A percentile compares a stretch with the other conserved stretches of the same genome.
phyloP scores from a whole-genome alignment of 2,888 invertebrate genomes.

The Eupithecia subumbrata region DNA sequence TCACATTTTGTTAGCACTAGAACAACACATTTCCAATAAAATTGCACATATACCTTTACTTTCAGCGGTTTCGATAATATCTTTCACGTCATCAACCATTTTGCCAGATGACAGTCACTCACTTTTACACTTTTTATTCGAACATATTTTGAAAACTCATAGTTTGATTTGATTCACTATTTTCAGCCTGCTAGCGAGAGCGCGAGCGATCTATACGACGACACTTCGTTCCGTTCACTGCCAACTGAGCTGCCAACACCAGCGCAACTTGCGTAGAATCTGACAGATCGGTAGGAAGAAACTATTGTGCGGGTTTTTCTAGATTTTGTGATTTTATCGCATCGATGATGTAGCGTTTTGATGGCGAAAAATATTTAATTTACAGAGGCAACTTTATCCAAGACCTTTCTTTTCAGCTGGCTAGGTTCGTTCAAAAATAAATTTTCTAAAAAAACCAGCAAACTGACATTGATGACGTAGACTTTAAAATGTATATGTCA shows the following conservation, averaged over 20 bases:
- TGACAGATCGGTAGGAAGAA: constrained; percentile 56
- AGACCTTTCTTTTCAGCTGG: not conserved
- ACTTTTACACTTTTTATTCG: constrained; percentile 82
- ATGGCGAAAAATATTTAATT: not conserved
- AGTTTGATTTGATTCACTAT: constrained; percentile 78
- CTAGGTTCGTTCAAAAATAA: no score
- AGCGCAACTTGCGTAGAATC: constrained; percentile 45
- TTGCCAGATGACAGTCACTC: constrained; percentile 83
- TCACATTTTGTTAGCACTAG: constrained; percentile 75
- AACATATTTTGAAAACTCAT: constrained; percentile 84
- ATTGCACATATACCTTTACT: constrained; percentile 81
- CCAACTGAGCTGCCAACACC: constrained; percentile 77
- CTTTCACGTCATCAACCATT: constrained; percentile 84
- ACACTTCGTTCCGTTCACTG: constrained; percentile 83
- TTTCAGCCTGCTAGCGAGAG: constrained; percentile 82
- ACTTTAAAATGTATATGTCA: not conserved
- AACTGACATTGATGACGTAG: not conserved
- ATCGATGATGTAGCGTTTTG: not conserved
- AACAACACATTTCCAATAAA: constrained; percentile 74
- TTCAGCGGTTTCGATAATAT: constrained; percentile 82
- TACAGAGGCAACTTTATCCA: not conserved
- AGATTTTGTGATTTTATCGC: not conserved
- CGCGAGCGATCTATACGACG: constrained; percentile 82
- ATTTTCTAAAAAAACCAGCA: not conserved
- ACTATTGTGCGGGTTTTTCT: not conserved